phyloP scores from a whole-genome alignment of 2,113 vertebrate species.

The Xenus cinereus region DNA sequence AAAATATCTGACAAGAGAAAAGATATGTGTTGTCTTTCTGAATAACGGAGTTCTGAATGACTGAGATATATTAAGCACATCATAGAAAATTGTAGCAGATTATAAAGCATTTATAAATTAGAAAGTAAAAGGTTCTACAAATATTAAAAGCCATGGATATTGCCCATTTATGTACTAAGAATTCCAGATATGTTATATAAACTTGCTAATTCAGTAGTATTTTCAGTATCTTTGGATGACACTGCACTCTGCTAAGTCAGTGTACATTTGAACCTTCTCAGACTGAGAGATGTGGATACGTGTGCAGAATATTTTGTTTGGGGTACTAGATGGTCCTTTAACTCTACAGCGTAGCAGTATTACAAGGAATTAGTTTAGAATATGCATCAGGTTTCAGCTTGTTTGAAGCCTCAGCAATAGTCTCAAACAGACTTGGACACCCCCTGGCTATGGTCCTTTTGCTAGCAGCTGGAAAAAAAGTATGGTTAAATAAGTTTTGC shows the following conservation, averaged over 20 bases:
- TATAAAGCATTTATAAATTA: not conserved
- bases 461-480: not conserved
- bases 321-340: not conserved
- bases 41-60: not conserved
- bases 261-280: not conserved
- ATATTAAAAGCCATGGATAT: not conserved
- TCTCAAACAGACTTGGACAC: not conserved
- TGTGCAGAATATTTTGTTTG: not conserved
- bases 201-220: not conserved
- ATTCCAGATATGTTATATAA: not conserved
- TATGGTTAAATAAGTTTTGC: not conserved
- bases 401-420: not conserved
- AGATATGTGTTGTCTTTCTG: not conserved
- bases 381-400: not conserved
- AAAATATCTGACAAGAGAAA: not conserved
- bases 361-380: not conserved
- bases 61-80: not conserved
- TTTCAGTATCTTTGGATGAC: not conserved
- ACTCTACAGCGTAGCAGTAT: not conserved
- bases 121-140: not conserved
- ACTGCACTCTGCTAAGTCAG: not conserved
- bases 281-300: not conserved
- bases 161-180: not conserved
- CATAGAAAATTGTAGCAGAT: not conserved
- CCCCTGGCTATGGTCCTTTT: not conserved